Evolutionary conservation across 1,140 invertebrate species (phyloP), one percentile per base, ranked within the genome.

Genomic region (Tetragnatha versicolor): DNA sequence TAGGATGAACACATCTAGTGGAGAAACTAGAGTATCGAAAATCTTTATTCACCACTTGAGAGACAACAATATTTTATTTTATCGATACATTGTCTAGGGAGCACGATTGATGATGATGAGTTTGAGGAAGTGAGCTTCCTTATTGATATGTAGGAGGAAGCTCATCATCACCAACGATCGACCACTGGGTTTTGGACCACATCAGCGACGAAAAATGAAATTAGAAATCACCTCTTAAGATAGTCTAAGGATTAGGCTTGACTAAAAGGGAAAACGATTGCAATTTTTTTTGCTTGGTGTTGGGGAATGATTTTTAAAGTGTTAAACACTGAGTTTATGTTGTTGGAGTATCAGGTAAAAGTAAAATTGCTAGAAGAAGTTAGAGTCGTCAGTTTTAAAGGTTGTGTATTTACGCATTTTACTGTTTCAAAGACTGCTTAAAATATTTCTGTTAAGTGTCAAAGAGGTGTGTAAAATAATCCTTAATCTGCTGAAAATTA

Each of bases 31-130:
- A 73, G 55, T 73, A 73, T 73, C 39, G 69, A 22, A 73, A 73
- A 73, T 73, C 69, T 73, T 73, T 73, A 73, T 60, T 29, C 69
- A 73, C 69, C 69, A 58, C 69, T 55, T 73, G 39, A 73, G 69
- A 73, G 39, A 73, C 51, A 73, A 73, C 39, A 73, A 51, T 51
- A 73, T 73, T 73, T 73, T 73, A 73, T 73, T 70, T 73, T 73
- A 73, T 60, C 69, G 53, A 72, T 72, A 72, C 69, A 58, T 58
- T 31, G 69, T 72, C 69, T 60, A 73, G 53, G 25, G 42, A 35
- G 55, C 39, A 73, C 37, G 69, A 73, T 73, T 60, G 53, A 73
- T 73, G 69, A 73, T 60, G 53, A 53, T 60, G 69, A 73, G 69
- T 73, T 73, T 60, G 58, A 70, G 69, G 39, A 73, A 73, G 69